phyloP scores from a whole-genome alignment of 30 jellyfish, hydroid and myxozoan species.

The Calvadosia cruxmelitensis region DNA sequence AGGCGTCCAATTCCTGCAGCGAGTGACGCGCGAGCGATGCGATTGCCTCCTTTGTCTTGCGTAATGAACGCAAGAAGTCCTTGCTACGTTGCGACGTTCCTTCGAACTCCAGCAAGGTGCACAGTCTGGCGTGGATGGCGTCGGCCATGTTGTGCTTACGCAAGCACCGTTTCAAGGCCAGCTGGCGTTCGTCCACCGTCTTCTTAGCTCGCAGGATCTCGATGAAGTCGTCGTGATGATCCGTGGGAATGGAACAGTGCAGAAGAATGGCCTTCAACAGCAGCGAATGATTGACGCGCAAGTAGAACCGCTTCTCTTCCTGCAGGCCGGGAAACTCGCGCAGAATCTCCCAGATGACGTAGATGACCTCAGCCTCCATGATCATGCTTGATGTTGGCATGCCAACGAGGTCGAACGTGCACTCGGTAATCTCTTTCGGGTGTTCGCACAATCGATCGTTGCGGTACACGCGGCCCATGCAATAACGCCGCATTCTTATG shows the following conservation, averaged over 20 bases:
- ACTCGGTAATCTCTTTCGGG: constrained; percentile 69
- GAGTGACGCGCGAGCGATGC: constrained; percentile 67
- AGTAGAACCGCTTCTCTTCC: constrained; percentile 36
- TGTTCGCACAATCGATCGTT: constrained; percentile 63
- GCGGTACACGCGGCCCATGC: constrained; percentile 48
- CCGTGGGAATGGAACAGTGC: constrained; percentile 37
- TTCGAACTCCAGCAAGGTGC: constrained; percentile 32
- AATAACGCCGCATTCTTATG: constrained; percentile 41
- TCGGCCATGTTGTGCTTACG: constrained; percentile 35
- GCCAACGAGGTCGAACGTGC: constrained; percentile 72
- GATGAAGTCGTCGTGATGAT: constrained; percentile 14
- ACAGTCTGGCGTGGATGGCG: constrained; percentile 26
- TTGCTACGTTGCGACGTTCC: constrained; percentile 54
- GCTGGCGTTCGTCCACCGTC: constrained; percentile 20
- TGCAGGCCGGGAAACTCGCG: constrained; percentile 31
- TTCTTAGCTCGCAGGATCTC: constrained; percentile 27
- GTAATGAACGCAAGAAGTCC: constrained; percentile 43
- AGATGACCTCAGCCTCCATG: constrained; percentile 68
- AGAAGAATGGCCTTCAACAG: constrained; percentile 54
- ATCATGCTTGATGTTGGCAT: constrained; percentile 38
- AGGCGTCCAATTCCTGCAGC: constrained; percentile 31
- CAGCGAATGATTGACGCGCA: constrained; percentile 52
- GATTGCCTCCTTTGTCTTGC: constrained; percentile 44
- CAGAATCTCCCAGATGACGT: constrained; percentile 47
- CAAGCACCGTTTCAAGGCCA: constrained; percentile 16